These are phyloP conservation scores for Falcunculus frontatus DNA, from an alignment of 2,113 vertebrate species.

Conservation along the genomic window DNA sequence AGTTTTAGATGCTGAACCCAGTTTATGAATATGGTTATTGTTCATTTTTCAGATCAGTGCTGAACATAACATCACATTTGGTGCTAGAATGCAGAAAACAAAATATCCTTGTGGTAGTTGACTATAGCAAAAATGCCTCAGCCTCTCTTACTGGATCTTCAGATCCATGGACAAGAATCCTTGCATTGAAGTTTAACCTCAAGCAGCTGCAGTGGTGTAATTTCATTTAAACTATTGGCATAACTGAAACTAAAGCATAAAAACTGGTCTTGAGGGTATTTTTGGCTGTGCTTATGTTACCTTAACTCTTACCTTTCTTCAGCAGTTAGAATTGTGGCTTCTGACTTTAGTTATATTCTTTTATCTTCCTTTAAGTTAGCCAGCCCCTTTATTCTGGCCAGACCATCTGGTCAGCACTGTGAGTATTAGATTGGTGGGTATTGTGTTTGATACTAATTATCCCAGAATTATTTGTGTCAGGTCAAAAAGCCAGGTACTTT, in stretches of 20 bases:
- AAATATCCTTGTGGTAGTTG: background rate
- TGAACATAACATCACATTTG: background rate
- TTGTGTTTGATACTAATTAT: background rate
- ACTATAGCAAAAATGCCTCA: background rate
- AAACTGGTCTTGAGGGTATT: fast-evolving
- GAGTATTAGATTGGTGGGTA: background rate
- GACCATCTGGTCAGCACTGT: background rate
- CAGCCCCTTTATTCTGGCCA: background rate
- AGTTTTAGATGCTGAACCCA: background rate
- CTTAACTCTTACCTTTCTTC: background rate
- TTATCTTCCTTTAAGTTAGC: background rate
- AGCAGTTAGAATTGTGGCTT: background rate
- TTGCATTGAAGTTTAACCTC: background rate
- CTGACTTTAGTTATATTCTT: background rate
- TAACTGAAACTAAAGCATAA: background rate
- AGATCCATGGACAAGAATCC: background rate
- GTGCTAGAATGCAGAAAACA: background rate
- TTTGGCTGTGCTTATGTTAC: background rate
- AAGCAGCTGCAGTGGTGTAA: background rate
- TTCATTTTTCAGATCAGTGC: background rate
- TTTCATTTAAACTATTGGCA: background rate
- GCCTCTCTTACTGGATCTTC: background rate
- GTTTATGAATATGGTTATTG: background rate
- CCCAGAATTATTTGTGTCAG: background rate
- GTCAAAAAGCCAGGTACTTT: background rate